These are phyloP conservation scores for chimpanzee (Pan troglodytes) DNA, from an alignment of 2,113 vertebrate genomes.

Conservation along the genomic window DNA sequence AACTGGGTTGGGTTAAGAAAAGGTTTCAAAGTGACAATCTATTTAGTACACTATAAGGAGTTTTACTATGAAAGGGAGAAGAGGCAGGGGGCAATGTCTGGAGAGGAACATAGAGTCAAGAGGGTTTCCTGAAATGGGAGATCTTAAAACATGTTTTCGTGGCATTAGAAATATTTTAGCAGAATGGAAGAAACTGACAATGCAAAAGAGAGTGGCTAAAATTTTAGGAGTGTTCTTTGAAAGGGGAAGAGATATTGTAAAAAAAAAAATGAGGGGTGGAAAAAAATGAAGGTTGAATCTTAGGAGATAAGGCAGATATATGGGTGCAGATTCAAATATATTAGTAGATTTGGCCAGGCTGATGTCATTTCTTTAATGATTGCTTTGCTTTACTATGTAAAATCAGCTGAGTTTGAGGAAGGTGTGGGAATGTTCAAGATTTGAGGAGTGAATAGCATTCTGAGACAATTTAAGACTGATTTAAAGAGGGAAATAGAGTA, in stretches of 20 bases:
- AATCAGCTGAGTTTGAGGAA: background rate
- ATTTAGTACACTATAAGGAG: background rate
- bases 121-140: background rate
- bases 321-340: background rate
- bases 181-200: background rate
- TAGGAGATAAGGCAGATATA: background rate
- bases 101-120: background rate
- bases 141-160: background rate
- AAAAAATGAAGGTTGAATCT: background rate
- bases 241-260: background rate
- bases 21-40: background rate
- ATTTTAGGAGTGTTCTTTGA: background rate
- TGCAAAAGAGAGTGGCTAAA: background rate
- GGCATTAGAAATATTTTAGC: background rate
- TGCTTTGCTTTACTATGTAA: background rate
- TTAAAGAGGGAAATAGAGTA: background rate
- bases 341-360: background rate
- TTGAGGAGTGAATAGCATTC: background rate
- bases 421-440: background rate
- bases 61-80: background rate
- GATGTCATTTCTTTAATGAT: background rate
- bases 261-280: background rate
- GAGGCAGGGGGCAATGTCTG: background rate
- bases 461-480: background rate
- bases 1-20: background rate